Evolutionary conservation across 2,797 vertebrate genomes (phyloP).

Genomic region (Dryobates pubescens): DNA sequence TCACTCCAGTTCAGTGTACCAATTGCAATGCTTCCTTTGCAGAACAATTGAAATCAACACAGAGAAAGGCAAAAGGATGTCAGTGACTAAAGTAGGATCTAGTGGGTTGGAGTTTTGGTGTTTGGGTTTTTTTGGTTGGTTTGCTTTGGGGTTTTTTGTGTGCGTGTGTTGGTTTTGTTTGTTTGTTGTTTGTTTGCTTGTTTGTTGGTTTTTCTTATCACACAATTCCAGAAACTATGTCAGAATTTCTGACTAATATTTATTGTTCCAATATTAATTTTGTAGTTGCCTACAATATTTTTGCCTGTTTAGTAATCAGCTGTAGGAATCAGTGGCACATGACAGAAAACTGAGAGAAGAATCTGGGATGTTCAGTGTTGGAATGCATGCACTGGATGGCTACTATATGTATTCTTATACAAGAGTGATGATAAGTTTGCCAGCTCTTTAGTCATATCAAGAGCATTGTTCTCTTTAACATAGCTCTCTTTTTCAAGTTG

Average conservation of each 20-base stretch:
- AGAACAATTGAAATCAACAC: background rate
- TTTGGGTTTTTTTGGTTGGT: no score
- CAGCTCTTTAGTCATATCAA: background rate
- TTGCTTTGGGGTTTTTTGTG: no score
- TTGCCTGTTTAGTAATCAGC: background rate
- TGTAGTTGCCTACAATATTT: background rate
- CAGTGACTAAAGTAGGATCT: background rate
- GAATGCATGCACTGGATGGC: background rate
- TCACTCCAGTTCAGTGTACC: background rate
- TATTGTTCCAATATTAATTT: background rate
- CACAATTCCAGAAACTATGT: background rate
- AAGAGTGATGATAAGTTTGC: background rate
- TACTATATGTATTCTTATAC: background rate
- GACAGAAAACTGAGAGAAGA: background rate
- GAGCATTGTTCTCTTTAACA: background rate
- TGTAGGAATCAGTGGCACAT: background rate
- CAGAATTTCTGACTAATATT: background rate
- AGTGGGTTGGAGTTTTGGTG: background rate
- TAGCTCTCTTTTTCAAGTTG: background rate
- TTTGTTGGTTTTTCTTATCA: background rate
- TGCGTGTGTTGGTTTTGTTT: no score
- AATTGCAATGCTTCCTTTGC: background rate
- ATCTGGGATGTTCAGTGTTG: background rate
- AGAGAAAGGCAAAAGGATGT: fast-evolving
- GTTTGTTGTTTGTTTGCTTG: no score